These are phyloP conservation scores for Momotus momota DNA, from an alignment of 2,797 vertebrate species.

Conservation along the genomic window DNA sequence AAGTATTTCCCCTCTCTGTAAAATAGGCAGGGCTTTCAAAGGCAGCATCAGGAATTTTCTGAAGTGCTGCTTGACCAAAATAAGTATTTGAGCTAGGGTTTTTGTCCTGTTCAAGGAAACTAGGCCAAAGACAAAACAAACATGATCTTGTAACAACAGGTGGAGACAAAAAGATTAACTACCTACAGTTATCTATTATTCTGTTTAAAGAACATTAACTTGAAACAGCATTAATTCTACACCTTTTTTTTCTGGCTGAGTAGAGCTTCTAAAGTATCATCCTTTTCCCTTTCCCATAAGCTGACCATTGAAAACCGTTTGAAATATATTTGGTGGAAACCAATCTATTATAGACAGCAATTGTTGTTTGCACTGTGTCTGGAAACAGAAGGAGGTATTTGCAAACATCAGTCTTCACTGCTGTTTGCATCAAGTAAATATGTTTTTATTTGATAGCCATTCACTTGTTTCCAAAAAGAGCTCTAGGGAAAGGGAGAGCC, in stretches of 20 bases:
- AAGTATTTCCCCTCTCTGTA: neutral
- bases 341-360: neutral
- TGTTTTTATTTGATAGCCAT: conserved; percentile 37
- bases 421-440: conserved; percentile 38
- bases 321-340: conserved; percentile 27
- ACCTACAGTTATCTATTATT: neutral
- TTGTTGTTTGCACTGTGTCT: conserved; percentile 35
- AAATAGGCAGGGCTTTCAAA: conserved; percentile 18
- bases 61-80: conserved; percentile 24
- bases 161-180: neutral
- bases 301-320: neutral
- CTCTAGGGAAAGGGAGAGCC: neutral
- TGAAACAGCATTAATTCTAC: neutral
- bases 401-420: conserved; percentile 41
- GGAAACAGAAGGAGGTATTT: conserved; percentile 50
- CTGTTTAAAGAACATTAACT: neutral
- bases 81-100: neutral
- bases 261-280: neutral
- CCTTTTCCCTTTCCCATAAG: neutral
- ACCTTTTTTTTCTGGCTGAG: neutral
- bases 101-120: neutral
- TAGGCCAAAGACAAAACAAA: neutral
- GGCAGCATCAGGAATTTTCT: conserved; percentile 30
- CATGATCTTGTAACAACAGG: neutral
- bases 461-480: conserved; percentile 47